Base-by-base conservation (phyloP, 2,113 vertebrate species). In the Puma concolor region DNA sequence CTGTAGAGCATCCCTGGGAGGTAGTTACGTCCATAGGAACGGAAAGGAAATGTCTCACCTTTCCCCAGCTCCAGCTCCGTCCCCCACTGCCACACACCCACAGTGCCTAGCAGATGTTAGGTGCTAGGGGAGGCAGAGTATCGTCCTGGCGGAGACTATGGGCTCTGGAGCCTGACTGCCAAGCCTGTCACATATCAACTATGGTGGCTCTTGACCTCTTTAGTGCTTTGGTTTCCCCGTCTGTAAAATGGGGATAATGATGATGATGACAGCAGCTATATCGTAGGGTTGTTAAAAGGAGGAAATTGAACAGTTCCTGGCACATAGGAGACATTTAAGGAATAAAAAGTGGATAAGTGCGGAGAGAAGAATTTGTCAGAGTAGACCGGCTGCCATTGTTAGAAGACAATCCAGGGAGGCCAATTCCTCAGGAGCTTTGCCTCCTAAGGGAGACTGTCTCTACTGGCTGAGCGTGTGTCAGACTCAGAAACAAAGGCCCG, bases 21-120 rank as follows among this genome's bases (percentile, higher is more conserved):
- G 23, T 4, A 52, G 25, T 4, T 44, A 9, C 8, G 7, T 9
- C 82, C 2, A 0, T 3, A 23, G 66, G 33, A 77, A 44, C 0
- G 7, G n/a, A 36, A 25, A 50, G 83, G 33, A 0, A 2, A 7
- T 21, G 88, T 80, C 81, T 52, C 71, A 38, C 25, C 33, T 81
- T 36, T 67, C 16, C 64, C 33, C 10, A 36, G 14, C 10, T 33
- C 38, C 60, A 36, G 23, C 64, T 52, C 36, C 4, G 2, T 15
- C 7, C 29, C 48, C 44, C 5, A 4, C 41, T 10, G 31, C 36
- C 16, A 57, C 2, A 25, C 17, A 23, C 31, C 27, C 50, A 0
- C 12, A 15, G 3, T 83, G 52, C 33, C 36, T 15, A 17, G 11
- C 54, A 63, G 48, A 23, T 21, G 5, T 77, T 38, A 48, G 15